Evolutionary conservation across 30 jellyfish, hydroid and myxozoan species (phyloP).

Genomic region (Chironex yamaguchii): DNA sequence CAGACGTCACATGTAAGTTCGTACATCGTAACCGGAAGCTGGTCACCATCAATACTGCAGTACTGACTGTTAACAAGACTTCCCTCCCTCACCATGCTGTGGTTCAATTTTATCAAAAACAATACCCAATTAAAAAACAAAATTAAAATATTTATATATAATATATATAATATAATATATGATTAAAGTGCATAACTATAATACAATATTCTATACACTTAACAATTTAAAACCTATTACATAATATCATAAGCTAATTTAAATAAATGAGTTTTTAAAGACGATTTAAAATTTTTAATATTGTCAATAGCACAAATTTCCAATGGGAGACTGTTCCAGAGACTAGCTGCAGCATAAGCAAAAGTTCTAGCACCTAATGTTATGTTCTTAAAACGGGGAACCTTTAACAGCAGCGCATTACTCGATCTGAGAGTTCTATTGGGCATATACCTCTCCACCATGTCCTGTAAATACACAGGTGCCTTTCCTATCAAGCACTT

Average conservation of each 20-base stretch:
- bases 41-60: no score
- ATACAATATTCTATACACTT: no score
- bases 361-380: constrained; percentile 65
- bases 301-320: constrained; percentile 42
- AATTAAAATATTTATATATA: no score
- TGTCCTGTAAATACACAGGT: constrained; percentile 26
- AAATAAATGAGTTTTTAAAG: constrained; percentile 51
- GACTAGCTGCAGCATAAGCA: constrained; percentile 59
- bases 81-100: no score
- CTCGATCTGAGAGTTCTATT: constrained; percentile 63
- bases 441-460: constrained; percentile 55
- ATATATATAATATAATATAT: no score
- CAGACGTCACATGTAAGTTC: no score
- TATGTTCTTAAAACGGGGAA: constrained; percentile 51
- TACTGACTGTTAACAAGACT: no score
- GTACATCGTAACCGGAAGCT: no score
- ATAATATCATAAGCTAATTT: constrained; percentile 39
- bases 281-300: constrained; percentile 28
- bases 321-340: constrained; percentile 57
- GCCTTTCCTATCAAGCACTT: no score
- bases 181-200: neutral
- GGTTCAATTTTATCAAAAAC: no score
- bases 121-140: no score
- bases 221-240: constrained; percentile 21
- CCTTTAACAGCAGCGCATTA: constrained; percentile 57